These are phyloP conservation scores for Diloba caeruleocephala DNA, from an alignment of 2,888 invertebrate species.

Conservation along the genomic window DNA sequence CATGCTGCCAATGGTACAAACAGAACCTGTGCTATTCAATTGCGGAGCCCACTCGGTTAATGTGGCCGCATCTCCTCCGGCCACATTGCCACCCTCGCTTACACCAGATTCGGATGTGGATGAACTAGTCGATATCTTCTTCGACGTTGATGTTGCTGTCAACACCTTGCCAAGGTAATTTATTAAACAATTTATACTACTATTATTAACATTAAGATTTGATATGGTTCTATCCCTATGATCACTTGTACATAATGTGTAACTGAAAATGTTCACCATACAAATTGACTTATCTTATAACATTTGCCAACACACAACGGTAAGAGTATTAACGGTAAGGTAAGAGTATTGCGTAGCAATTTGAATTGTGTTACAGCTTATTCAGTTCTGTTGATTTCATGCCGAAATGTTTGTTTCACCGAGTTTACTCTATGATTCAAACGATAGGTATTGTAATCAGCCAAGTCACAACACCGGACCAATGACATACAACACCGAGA, in stretches of 20 bases:
- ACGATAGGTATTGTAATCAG: constrained; percentile 50
- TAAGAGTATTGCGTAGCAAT: constrained; percentile 28
- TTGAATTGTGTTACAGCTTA: constrained; percentile 8
- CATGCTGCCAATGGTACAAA: constrained; percentile 86
- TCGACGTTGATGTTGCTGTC: constrained; percentile 85
- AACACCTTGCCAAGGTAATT: constrained; percentile 82
- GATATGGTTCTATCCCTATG: constrained; percentile 15
- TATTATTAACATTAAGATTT: constrained; percentile 1
- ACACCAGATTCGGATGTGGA: constrained; percentile 84
- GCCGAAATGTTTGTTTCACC: constrained; percentile 28
- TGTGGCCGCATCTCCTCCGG: constrained; percentile 78
- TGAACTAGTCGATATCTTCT: constrained; percentile 84
- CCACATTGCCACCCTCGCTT: constrained; percentile 82
- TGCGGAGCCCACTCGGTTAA: constrained; percentile 78
- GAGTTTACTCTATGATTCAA: constrained; percentile 33
- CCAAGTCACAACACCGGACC: constrained; percentile 64
- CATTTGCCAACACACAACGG: constrained; percentile 24
- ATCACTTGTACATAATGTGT: not conserved
- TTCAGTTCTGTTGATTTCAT: constrained; percentile 31
- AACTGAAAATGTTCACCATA: not conserved
- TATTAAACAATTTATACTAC: constrained; percentile 14
- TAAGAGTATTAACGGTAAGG: constrained; percentile 11
- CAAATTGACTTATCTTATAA: constrained; percentile 12
- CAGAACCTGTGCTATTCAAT: constrained; percentile 81
- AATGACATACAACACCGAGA: constrained; percentile 71